Percentiles rank a stretch among this genome's conserved stretches.
phyloP scores from a whole-genome alignment of 37 sponge, comb jelly and placozoan species.

The Cladorhizidae sp. region DNA sequence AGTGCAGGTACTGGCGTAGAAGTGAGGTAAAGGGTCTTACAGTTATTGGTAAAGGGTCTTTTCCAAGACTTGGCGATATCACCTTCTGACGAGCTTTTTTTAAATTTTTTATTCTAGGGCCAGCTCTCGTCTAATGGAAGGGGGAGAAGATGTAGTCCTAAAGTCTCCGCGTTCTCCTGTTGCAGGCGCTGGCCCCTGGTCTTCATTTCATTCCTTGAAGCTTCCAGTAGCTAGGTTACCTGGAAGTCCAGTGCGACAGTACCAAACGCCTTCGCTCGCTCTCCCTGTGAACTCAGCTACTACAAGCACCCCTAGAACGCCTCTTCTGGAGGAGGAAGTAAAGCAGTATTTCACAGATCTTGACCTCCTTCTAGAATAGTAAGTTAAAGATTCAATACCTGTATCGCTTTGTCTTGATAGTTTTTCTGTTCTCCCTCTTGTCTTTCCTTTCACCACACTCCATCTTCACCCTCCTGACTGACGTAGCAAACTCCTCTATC shows the following conservation, averaged over 20 bases:
- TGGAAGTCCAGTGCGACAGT: constrained; percentile 36
- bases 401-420: too few relatives aligned
- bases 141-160: too few relatives aligned
- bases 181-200: constrained; percentile 12
- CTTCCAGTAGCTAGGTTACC: constrained; percentile 16
- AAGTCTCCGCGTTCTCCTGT: background rate
- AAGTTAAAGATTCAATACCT: too few relatives aligned
- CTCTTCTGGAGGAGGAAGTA: background rate
- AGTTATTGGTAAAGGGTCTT: too few relatives aligned
- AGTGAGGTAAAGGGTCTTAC: too few relatives aligned
- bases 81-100: too few relatives aligned
- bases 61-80: too few relatives aligned
- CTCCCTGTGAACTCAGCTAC: background rate
- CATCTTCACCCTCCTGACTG: background rate
- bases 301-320: background rate
- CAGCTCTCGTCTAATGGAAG: too few relatives aligned
- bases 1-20: too few relatives aligned
- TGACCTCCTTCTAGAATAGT: constrained; percentile 56
- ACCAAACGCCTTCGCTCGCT: background rate
- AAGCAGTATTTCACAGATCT: constrained; percentile 21
- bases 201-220: constrained; percentile 22
- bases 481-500: constrained; percentile 39
- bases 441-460: too few relatives aligned
- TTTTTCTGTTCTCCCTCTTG: too few relatives aligned
- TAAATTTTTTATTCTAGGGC: too few relatives aligned